These are phyloP conservation scores for Diorhabda elongata DNA, from an alignment of 1,140 invertebrate genomes.

Conservation along the genomic window DNA sequence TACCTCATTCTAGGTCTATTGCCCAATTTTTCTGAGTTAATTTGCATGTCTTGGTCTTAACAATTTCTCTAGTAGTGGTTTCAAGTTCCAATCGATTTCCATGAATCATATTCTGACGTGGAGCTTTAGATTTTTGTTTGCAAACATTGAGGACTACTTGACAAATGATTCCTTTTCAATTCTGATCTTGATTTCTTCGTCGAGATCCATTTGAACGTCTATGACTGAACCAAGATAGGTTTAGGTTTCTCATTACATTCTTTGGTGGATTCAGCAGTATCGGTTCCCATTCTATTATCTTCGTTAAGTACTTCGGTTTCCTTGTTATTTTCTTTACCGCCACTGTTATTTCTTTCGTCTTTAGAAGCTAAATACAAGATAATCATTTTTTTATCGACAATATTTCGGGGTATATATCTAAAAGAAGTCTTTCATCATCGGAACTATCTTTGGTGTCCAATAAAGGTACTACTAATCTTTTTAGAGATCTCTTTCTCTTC, in stretches of 20 bases:
- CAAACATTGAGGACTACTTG: no score
- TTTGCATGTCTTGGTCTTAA: no score
- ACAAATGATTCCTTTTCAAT: no score
- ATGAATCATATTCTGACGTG: no score
- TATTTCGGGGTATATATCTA: not conserved
- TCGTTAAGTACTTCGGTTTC: constrained; percentile 12
- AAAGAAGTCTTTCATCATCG: constrained; percentile 27
- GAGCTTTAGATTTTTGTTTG: no score
- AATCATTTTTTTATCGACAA: not conserved
- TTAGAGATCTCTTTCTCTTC: constrained; percentile 31
- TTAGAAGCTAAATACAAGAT: not conserved
- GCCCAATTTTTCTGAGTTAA: no score
- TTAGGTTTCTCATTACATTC: constrained; percentile 15
- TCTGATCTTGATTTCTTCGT: no score
- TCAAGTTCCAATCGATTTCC: no score
- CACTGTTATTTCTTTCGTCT: not conserved
- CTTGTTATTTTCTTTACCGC: not conserved
- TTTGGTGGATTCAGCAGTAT: constrained; percentile 13
- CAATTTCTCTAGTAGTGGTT: no score
- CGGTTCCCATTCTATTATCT: constrained; percentile 17
- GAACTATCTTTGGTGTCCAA: constrained; percentile 31
- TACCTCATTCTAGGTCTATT: no score
- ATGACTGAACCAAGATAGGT: not conserved
- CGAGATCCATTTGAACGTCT: no score
- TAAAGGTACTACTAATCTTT: constrained; percentile 26